These are phyloP conservation scores for Dione vanillae DNA, from an alignment of 2,888 invertebrate genomes.

Conservation along the genomic window DNA sequence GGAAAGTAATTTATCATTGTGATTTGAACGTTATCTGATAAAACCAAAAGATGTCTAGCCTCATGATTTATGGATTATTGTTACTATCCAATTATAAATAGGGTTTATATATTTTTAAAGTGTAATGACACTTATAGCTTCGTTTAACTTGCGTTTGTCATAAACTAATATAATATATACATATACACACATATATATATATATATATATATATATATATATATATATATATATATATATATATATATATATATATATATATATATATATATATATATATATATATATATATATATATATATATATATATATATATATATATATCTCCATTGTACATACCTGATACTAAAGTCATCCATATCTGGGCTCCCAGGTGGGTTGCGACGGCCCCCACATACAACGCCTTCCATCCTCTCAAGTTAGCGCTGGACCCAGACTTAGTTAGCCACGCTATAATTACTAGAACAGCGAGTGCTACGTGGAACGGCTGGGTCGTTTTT, in stretches of 20 bases:
- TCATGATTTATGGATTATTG: neutral
- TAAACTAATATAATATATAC: no score
- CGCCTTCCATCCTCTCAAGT: slow-evolving; percentile 81
- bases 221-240: no score
- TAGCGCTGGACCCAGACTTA: slow-evolving; percentile 59
- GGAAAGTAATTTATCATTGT: neutral
- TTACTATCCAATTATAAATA: no score
- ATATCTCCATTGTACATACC: slow-evolving; percentile 81
- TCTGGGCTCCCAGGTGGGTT: slow-evolving; percentile 93
- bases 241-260: no score
- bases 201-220: no score
- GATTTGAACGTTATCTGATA: slow-evolving; percentile 1
- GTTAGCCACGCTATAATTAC: slow-evolving; percentile 79
- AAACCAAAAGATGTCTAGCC: neutral
- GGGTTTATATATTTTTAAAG: no score
- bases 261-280: no score
- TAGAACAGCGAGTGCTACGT: slow-evolving; percentile 85
- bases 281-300: no score
- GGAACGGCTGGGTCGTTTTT: slow-evolving; percentile 90
- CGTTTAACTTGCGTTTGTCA: no score
- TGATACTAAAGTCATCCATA: slow-evolving; percentile 97
- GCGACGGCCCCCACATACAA: slow-evolving; percentile 91
- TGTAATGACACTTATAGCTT: no score
- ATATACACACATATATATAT: no score
- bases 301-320: no score